Evolutionary conservation across 2,888 invertebrate species (phyloP), one percentile per base, ranked within the genome.

Genomic region (Sabatieria punctata): DNA sequence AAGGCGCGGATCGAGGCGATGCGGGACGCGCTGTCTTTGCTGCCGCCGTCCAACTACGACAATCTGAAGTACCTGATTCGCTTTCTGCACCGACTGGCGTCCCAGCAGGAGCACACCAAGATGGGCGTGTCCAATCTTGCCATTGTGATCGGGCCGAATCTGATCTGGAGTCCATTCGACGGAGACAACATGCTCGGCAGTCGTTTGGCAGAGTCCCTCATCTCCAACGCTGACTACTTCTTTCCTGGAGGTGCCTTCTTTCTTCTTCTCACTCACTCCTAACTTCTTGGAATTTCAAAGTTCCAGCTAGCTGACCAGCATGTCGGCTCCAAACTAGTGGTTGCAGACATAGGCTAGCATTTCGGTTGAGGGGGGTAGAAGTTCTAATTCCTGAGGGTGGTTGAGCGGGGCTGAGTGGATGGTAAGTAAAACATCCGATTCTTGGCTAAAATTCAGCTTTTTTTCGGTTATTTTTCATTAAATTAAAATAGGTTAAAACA

Each of bases 61-160:
- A 59, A 59, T 43, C 47, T 59, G 19, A 41, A 69, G 60, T 79
- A 78, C 65, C 74, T 95, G 56, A 81, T 91, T 47, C 86, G 86
- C 68, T 95, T 95, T 71, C 73, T 95, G 62, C 76, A 81, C 45
- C 74, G 79, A 59, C 71, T 95, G 56, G 80, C 21, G 30, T 11
- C n/a, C 19, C 4, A 27, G 23, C 24, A 38, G 8, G 38, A 11
- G 4, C 4, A n/a, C 27, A 43, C 4, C 8, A 91, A 91, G 71
- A 95, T 95, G 95, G 81, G 80, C n/a, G 78, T 88, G 0, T 84
- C 85, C 52, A 95, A 95, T 69, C 76, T 95, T 61, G 88, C 91
- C 19, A 91, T 95, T 61, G 93, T 93, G 6, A 82, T 95, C 64
- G 88, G 89, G 2, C 93, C 93, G 1, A 95, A 91, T 72, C 74